Evolutionary conservation across 2,797 vertebrate species (phyloP).

Genomic region (Siniperca obscura): DNA sequence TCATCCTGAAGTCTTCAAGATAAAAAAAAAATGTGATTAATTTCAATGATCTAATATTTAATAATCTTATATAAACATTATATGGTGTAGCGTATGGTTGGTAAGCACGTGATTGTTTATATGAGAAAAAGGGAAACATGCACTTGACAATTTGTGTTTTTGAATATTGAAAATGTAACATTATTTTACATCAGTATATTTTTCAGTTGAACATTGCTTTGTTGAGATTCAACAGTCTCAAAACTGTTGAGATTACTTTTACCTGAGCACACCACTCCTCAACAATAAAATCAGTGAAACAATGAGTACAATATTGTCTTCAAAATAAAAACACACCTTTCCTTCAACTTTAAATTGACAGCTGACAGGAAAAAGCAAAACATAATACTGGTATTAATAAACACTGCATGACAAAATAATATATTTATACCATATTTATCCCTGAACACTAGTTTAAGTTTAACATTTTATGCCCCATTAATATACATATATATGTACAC

Average conservation of each 20-base stretch:
- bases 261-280: background rate
- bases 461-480: too few species aligned
- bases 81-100: too few species aligned
- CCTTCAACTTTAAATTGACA: background rate
- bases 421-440: too few species aligned
- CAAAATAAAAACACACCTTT: background rate
- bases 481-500: too few species aligned
- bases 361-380: too few species aligned
- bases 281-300: background rate
- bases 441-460: too few species aligned
- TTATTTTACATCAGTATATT: too few species aligned
- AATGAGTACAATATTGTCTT: background rate
- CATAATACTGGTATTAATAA: too few species aligned
- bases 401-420: too few species aligned
- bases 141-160: background rate
- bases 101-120: background rate
- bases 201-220: background rate
- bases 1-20: background rate
- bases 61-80: too few species aligned
- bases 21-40: background rate
- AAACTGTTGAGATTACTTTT: background rate
- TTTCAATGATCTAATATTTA: too few species aligned
- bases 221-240: background rate
- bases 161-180: background rate
- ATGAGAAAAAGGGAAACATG: background rate